Base-by-base conservation (phyloP, 2,888 invertebrate species). In the Erynnis tages region DNA sequence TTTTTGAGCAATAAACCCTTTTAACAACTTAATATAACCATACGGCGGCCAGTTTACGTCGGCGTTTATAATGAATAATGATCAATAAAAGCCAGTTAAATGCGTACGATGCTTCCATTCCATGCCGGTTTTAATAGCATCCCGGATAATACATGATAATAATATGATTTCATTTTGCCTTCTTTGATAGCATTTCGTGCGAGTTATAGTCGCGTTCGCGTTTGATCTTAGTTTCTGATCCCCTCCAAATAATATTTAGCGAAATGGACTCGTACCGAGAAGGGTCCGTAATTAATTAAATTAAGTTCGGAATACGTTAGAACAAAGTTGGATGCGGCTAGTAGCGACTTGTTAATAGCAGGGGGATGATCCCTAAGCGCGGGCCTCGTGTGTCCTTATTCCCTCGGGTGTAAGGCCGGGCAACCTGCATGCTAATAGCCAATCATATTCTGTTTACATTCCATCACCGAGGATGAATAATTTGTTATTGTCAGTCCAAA, bases 381-480 rank as follows among this genome's bases (percentile, higher is more conserved):
- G 29, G 19, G 38, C 35, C 14, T 34, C 32, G 46, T 29, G 25
- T 47, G 47, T 38, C 38, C 21, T 61, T 54, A 30, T 45, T 60
- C 60, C 61, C 55, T 16, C 21, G 59, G 47, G 47, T 27, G 64
- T 59, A 62, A 63, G 67, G 69, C 66, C 65, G 67, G 63, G 74
- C 79, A 72, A 79, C 81, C 80, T 68, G 72, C 82, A 84, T 83
- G 83, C 76, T 87, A 86, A 88, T 85, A 87, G 79, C 87, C 89
- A 89, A 89, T 89, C 88, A 89, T 86, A 85, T 86, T 87, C 84
- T 89, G 89, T 89, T 88, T 89, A 87, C 87, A 88, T 89, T 89
- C 83, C 88, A 89, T 89, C 88, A 82, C 71, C 68, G 81, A 77
- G 82, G 82, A 87, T 89, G 89, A 88, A 89, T 89, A 87, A 89